Base-by-base conservation (phyloP, 2,888 invertebrate species). In the Cactoblastis cactorum region DNA sequence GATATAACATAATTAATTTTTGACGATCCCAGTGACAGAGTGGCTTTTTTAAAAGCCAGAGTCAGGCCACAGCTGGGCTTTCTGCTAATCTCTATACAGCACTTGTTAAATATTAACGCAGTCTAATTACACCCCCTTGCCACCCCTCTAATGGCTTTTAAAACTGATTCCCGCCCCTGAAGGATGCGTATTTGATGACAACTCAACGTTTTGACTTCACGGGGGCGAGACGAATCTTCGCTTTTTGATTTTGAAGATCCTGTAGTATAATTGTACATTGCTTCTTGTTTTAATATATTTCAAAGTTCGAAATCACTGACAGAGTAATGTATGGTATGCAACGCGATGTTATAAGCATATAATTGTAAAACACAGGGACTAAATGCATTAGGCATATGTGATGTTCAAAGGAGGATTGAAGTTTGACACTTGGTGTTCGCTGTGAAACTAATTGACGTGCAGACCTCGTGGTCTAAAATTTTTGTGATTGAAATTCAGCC, bases 31-130 rank as follows among this genome's bases (percentile, higher is more conserved):
- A 73, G 67, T 74, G 78, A 74, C 78, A 68, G 77, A 78, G 80
- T 79, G 78, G 75, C 67, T 82, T 87, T 88, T 86, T 86, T 79
- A 79, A 82, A 80, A 69, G 63, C 56, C 52, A 50, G 67, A 70
- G 76, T 70, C 77, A 80, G 77, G 81, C 53, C 87, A 65, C 88
- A 88, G 84, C 80, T 87, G 89, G 74, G 65, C 63, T 56, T 74
- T 70, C 65, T 80, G 80, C 77, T 89, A 88, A 88, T 88, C 88
- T 85, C 63, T 70, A 71, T 69, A 71, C 70, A 77, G 77, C 83
- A 88, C 89, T 88, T 88, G 87, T 88, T 88, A 89, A 89, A 89
- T 89, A 89, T 89, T 89, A 89, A 89, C 83, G 89, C 81, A 76
- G 78, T 81, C 84, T 89, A 89, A 88, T 89, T 89, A 88, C 85